Evolutionary conservation across 2,113 vertebrate species (phyloP), one percentile per base, ranked within the genome.

Genomic region (Centropus unirufus): DNA sequence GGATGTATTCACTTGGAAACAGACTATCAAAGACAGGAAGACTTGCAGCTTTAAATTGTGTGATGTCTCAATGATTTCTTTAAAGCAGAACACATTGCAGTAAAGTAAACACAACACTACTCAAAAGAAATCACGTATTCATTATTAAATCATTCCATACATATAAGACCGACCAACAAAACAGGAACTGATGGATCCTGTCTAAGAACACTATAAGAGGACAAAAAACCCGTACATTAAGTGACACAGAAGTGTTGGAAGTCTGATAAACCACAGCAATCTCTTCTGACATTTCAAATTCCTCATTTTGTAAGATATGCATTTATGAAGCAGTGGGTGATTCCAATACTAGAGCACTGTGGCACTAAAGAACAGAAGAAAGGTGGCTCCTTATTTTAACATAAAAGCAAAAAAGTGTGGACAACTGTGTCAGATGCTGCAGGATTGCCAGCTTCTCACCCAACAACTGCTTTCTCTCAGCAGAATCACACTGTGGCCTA

Each of bases 341-440:
- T 89, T 30, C 63, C 8, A 10, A 42, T 32, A 6, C 1, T 5
- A 4, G 9, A 83, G 55, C 29, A 0, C 0, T 3, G 29, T 4
- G 49, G 62, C 11, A 15, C 3, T 1, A 19, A 3, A 0, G 22
- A 26, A 26, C 2, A 70, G 46, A 6, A 75, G 22, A 9, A 70
- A 22, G 27, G 18, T 58, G 21, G 21, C 17, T 4, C 2, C 40
- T 54, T 8, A 0, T 4, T 15, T 64, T 7, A 27, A n/a, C 12
- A 17, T 27, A 23, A 54, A 54, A 42, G 21, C 39, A 23, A 17
- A 0, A 8, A 40, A 17, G 0, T 3, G 11, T 6, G 55, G 30
- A 14, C 27, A n/a, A 0, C 15, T 27, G 58, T 32, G 10, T 47
- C 16, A 15, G 21, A 21, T 4, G 34, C 30, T 44, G 26, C 40